These are phyloP conservation scores for Drosophila lini DNA, from an alignment of 1,140 invertebrate genomes.

Conservation along the genomic window DNA sequence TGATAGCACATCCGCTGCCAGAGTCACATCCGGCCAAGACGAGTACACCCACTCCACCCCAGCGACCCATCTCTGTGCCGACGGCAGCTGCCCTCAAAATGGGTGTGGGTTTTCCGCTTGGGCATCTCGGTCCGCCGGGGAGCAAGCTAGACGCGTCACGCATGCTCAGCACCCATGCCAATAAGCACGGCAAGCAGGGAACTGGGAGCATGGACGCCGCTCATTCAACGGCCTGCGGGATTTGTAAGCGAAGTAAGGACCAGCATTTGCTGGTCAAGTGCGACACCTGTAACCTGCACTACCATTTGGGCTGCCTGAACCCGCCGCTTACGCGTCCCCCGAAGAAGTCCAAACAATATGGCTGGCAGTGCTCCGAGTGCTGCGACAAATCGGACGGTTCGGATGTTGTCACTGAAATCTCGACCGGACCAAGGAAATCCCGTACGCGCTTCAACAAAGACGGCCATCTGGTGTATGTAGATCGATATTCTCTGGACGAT, in stretches of 20 bases:
- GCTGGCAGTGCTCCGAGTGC: conserved; percentile 97
- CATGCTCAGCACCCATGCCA: conserved; percentile 85
- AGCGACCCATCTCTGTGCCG: conserved; percentile 87
- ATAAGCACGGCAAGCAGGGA: conserved; percentile 40
- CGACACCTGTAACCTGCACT: conserved; percentile 96
- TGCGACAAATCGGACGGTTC: conserved; percentile 94
- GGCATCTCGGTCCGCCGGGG: conserved; percentile 86
- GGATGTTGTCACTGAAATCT: conserved; percentile 89
- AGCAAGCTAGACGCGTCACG: conserved; percentile 85
- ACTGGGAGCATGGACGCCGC: conserved; percentile 39
- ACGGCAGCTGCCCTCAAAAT: conserved; percentile 92
- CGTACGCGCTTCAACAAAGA: conserved; percentile 90
- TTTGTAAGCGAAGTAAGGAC: conserved; percentile 92
- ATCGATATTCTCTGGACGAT: conserved; percentile 68
- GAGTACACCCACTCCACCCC: conserved; percentile 63
- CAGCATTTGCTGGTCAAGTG: conserved; percentile 96
- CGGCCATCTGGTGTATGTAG: conserved; percentile 81
- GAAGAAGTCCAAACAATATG: conserved; percentile 96
- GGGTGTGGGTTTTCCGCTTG: conserved; percentile 91
- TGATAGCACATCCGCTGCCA: conserved; percentile 70
- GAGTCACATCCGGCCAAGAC: conserved; percentile 60
- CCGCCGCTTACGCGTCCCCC: conserved; percentile 96
- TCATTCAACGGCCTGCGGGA: conserved; percentile 86
- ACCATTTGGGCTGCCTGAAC: conserved; percentile 96
- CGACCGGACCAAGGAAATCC: conserved; percentile 91